Conservation (phyloP, 64 coral and sea anemone genomes). For the Anthopleura sola region DNA sequence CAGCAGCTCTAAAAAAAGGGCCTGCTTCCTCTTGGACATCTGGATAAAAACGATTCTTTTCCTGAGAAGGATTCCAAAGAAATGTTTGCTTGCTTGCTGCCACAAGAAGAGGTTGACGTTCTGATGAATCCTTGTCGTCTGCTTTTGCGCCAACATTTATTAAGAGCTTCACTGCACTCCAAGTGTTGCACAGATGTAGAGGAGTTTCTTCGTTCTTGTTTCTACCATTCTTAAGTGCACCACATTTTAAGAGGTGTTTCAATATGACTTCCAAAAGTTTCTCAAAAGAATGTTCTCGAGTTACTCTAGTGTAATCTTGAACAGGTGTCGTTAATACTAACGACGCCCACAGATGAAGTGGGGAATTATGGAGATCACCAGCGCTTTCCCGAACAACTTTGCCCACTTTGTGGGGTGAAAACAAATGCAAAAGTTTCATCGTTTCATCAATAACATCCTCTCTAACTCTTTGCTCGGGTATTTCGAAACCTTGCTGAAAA, state of each 20-base stretch:
- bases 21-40: not conserved
- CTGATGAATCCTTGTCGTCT: not conserved
- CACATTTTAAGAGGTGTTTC: not conserved
- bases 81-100: not conserved
- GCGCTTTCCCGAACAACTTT: not conserved
- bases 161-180: not conserved
- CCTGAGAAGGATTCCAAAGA: not conserved
- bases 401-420: not conserved
- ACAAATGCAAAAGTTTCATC: not conserved
- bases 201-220: not conserved
- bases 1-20: not conserved
- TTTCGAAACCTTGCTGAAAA: not conserved
- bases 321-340: not conserved
- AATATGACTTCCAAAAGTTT: not conserved
- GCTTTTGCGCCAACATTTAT: not conserved
- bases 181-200: not conserved
- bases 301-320: not conserved
- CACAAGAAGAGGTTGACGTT: not conserved
- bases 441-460: not conserved
- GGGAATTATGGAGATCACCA: not conserved
- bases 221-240: not conserved
- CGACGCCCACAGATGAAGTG: constrained; percentile 3
- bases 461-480: not conserved
- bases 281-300: not conserved
- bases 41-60: constrained; percentile 1